Evolutionary conservation across 1,140 invertebrate species (phyloP).

Genomic region (Antheraea pernyi): DNA sequence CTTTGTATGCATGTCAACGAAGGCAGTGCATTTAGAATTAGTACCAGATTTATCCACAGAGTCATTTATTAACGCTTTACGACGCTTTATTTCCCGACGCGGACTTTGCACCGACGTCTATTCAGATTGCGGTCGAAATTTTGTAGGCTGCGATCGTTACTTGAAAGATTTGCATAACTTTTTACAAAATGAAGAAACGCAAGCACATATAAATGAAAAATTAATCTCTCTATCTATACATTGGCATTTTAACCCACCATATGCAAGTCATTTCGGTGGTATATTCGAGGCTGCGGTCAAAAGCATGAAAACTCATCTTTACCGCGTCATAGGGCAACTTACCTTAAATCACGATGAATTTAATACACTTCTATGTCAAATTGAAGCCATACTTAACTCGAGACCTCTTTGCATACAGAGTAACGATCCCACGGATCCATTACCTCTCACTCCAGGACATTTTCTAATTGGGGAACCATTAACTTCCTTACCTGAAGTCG

Average conservation of each 20-base stretch:
- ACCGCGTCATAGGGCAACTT: conserved; percentile 14
- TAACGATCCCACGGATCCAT: not conserved
- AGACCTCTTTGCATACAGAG: not conserved
- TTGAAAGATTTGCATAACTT: not conserved
- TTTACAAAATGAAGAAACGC: not conserved
- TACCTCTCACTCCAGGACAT: not conserved
- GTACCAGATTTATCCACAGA: not conserved
- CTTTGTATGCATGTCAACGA: too few species aligned
- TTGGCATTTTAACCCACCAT: conserved; percentile 13
- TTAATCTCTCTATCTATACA: not conserved
- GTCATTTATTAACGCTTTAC: not conserved
- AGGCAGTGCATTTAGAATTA: too few species aligned
- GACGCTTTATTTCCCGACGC: conserved; percentile 9
- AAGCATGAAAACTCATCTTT: conserved; percentile 15
- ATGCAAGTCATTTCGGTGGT: not conserved
- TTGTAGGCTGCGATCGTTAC: conserved; percentile 9
- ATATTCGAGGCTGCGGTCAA: conserved; percentile 13
- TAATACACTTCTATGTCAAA: conserved; percentile 8
- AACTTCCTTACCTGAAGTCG: conserved; percentile 12
- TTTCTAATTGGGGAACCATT: conserved; percentile 6
- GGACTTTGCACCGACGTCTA: conserved; percentile 3
- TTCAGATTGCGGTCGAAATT: conserved; percentile 5
- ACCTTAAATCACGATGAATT: conserved; percentile 14
- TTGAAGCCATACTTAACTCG: conserved; percentile 8
- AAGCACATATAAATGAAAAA: conserved; percentile 1